Conservation (phyloP, 2,888 invertebrate species). For the Panzeria rudis region DNA sequence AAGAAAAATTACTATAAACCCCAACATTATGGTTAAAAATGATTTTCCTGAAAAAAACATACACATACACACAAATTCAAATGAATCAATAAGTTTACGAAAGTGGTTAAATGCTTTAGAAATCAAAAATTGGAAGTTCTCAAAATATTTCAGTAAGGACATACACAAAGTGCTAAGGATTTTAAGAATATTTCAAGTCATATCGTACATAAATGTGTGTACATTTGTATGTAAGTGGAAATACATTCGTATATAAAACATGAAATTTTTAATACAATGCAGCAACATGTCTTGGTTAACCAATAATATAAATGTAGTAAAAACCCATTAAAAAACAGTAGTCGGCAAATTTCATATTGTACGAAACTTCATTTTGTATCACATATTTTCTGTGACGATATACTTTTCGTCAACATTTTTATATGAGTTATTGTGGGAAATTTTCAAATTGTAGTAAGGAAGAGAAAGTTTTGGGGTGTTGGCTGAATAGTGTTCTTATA, state of each 20-base stretch:
- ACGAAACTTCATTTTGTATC: background rate
- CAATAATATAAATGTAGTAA: constrained; percentile 60
- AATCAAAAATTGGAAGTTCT: constrained; percentile 48
- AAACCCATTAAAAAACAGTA: constrained; percentile 49
- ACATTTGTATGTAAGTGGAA: background rate
- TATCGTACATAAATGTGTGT: background rate
- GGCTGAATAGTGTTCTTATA: background rate
- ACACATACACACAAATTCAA: background rate
- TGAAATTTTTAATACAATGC: constrained; percentile 49
- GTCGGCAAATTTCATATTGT: background rate
- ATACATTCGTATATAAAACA: background rate
- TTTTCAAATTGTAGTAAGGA: too few relatives aligned
- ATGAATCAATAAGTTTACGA: constrained; percentile 43
- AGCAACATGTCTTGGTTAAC: constrained; percentile 64
- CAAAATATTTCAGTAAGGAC: constrained; percentile 8
- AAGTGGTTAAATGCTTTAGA: constrained; percentile 38
- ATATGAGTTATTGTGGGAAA: too few relatives aligned
- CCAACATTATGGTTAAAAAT: constrained; percentile 46
- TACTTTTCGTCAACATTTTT: background rate
- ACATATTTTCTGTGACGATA: background rate
- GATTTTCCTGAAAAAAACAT: constrained; percentile 48
- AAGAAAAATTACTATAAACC: constrained; percentile 36
- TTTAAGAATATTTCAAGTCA: constrained; percentile 6
- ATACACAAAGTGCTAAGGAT: constrained; percentile 1
- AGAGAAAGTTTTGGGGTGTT: background rate